These are phyloP conservation scores for Palythoa grandis DNA, from an alignment of 92 coral and sea anemone species.

Conservation along the genomic window DNA sequence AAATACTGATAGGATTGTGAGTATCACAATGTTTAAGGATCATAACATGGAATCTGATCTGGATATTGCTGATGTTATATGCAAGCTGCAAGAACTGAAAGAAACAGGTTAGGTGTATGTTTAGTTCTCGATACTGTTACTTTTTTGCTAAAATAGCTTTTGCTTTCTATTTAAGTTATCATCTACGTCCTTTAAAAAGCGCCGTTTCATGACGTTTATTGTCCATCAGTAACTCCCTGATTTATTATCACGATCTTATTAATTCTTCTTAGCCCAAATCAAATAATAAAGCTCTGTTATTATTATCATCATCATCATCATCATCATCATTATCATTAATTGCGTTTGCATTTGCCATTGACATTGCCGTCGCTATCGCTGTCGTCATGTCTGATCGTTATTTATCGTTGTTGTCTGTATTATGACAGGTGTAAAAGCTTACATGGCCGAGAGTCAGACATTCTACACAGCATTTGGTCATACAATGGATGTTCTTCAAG, in stretches of 20 bases:
- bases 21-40: conserved; percentile 7
- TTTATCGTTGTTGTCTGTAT: neutral
- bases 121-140: neutral
- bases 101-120: neutral
- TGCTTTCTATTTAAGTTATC: neutral
- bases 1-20: neutral
- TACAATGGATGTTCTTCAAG: conserved; percentile 73
- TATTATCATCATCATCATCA: too few species aligned
- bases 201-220: too few species aligned
- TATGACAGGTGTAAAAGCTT: neutral
- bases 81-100: conserved; percentile 26
- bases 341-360: too few species aligned
- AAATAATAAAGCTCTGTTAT: too few species aligned
- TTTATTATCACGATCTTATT: too few species aligned
- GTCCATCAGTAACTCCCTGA: too few species aligned
- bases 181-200: too few species aligned
- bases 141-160: neutral
- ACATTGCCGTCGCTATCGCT: too few species aligned
- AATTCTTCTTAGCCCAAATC: too few species aligned
- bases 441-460: conserved; percentile 85
- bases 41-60: neutral
- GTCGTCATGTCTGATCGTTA: too few species aligned
- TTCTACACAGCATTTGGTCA: conserved; percentile 83
- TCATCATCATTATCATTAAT: too few species aligned
- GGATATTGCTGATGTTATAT: conserved; percentile 23